A percentile compares a stretch with the other conserved stretches of the same genome.
Evolutionary conservation across 1,140 invertebrate genomes (phyloP).

Genomic region (Tetraneura akinire): DNA sequence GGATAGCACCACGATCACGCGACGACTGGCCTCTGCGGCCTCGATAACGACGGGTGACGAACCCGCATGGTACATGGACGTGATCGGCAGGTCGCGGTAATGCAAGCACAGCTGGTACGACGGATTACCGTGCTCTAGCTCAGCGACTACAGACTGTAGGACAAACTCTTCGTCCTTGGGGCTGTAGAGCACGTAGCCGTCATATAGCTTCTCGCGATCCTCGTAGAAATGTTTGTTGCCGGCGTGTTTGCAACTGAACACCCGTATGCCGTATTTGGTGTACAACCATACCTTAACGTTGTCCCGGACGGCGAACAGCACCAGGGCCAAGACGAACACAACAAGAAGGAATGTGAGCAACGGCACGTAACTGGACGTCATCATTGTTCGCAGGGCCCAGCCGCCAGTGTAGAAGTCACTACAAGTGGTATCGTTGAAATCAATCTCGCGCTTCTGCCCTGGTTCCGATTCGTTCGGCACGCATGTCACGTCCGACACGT

Average conservation of each 20-base stretch:
- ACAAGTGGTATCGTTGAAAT: slow-evolving; percentile 79
- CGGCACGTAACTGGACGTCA: slow-evolving; percentile 82
- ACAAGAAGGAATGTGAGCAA: slow-evolving; percentile 71
- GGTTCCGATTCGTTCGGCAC: slow-evolving; percentile 75
- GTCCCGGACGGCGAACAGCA: slow-evolving; percentile 80
- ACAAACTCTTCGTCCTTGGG: slow-evolving; percentile 91
- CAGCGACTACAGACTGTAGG: slow-evolving; percentile 76
- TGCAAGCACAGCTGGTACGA: slow-evolving; percentile 83
- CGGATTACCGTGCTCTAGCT: slow-evolving; percentile 75
- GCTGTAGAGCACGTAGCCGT: slow-evolving; percentile 90
- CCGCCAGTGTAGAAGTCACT: slow-evolving; percentile 80
- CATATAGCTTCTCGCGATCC: slow-evolving; percentile 83
- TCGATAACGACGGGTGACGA: slow-evolving; percentile 77
- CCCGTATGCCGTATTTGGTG: slow-evolving; percentile 79
- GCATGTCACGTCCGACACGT: slow-evolving; percentile 77
- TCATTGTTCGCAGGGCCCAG: slow-evolving; percentile 79
- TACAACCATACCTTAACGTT: slow-evolving; percentile 84
- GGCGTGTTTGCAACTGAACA: slow-evolving; percentile 65
- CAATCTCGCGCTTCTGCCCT: slow-evolving; percentile 70
- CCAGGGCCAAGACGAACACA: slow-evolving; percentile 70
- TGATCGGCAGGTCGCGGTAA: slow-evolving; percentile 77
- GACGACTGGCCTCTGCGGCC: slow-evolving; percentile 79
- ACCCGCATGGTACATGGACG: slow-evolving; percentile 56
- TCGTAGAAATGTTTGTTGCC: slow-evolving; percentile 64
- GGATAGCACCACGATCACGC: slow-evolving; percentile 78